Conservation (phyloP, 1,140 invertebrate genomes). For the Nasonia vitripennis region DNA sequence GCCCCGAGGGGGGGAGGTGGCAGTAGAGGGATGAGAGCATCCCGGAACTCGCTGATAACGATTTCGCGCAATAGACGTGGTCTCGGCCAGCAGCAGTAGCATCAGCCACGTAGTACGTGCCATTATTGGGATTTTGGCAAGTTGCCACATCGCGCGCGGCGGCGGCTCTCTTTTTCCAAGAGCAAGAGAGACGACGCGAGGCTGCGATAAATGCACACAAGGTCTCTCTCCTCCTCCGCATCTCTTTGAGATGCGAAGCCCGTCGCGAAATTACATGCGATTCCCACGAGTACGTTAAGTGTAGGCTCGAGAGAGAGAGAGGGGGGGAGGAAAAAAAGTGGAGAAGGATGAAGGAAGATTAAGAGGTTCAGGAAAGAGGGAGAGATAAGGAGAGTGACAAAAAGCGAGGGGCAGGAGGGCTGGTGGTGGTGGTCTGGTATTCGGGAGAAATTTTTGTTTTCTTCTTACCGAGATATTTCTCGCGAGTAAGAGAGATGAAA, state of each 20-base stretch:
- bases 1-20: neutral
- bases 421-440: too few relatives aligned
- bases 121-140: constrained; percentile 62
- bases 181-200: constrained; percentile 10
- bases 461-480: too few relatives aligned
- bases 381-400: neutral
- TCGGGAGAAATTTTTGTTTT: too few relatives aligned
- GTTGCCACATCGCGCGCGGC: constrained; percentile 51
- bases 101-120: constrained; percentile 54
- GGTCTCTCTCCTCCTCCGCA: constrained; percentile 3
- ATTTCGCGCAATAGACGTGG: constrained; percentile 57
- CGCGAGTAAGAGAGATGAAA: too few relatives aligned
- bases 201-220: constrained; percentile 34
- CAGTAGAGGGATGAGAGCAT: neutral
- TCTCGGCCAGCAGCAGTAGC: constrained; percentile 45
- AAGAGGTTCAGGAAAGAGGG: neutral
- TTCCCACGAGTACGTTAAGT: constrained; percentile 14
- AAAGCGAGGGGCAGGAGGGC: too few relatives aligned
- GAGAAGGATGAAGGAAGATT: neutral
- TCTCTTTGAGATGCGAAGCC: constrained; percentile 12
- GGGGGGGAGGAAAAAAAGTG: neutral
- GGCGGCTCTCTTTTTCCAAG: constrained; percentile 7
- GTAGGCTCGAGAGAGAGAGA: neutral
- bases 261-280: constrained; percentile 12
- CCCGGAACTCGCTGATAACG: constrained; percentile 58